Evolutionary conservation across 2,113 vertebrate species (phyloP), one percentile per base, ranked within the genome.

Genomic region (Lanius ludovicianus): DNA sequence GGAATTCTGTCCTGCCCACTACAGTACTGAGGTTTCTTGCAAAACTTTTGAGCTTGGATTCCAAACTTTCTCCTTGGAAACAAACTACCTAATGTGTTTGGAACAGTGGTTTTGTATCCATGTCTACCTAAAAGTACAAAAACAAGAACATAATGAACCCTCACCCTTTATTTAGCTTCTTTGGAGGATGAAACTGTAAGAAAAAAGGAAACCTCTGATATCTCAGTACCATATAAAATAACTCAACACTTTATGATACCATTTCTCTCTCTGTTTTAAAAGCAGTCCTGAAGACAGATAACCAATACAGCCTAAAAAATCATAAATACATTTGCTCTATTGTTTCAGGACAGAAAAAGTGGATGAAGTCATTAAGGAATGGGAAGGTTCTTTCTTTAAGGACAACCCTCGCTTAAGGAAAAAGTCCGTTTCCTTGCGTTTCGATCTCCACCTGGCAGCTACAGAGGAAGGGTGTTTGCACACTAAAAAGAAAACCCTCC

Each of bases 351-450:
- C 98, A 6, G 99, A 99, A 98, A 99, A 99, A 95, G 99, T 99
- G 65, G 99, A 99, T 96, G 98, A 99, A 97, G 98, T 99, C 50
- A 99, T 99, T 63, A 99, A 99, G 96, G 98, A 99, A 94, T 99
- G 99, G 99, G 99, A 99, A 98, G 99, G 99, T 24, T 99, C 99
- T 18, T 99, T 99, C 98, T 99, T 99, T 98, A 98, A 99, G 96
- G 99, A 99, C 96, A 99, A 99, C 94, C 99, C 99, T 30, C 99
- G 98, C 77, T 97, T 99, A 95, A 98, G 99, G 76, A 99, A 99
- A 98, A 99, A 99, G 94, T 99, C 99, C 0, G 99, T 99, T 92
- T 99, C 99, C 1, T 96, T 99, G 95, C 99, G 99, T 49, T 99
- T 99, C 56, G 99, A 99, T 90, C 99, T 99, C 49, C 99, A 99